A percentile compares a stretch with the other conserved stretches of the same genome.
phyloP scores from a whole-genome alignment of 2,888 invertebrate genomes.

The Drosophila neonasuta region DNA sequence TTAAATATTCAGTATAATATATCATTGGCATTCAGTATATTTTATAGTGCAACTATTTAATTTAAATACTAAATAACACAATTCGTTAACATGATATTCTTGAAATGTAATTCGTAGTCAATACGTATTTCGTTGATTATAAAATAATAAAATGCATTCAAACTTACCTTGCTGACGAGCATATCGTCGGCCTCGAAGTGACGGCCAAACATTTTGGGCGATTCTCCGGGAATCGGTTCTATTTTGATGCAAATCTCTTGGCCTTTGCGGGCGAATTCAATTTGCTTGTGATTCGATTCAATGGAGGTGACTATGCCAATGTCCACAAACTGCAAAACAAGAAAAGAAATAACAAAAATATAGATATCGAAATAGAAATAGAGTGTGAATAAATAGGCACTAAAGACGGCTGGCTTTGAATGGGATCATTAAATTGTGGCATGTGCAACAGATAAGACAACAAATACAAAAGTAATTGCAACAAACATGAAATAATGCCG shows the following conservation, averaged over 20 bases:
- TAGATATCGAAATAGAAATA: constrained; percentile 10
- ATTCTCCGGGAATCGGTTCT: constrained; percentile 97
- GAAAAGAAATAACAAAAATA: neutral
- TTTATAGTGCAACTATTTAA: too few relatives aligned
- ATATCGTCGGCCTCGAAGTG: constrained; percentile 99
- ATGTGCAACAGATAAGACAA: constrained; percentile 6
- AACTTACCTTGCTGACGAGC: constrained; percentile 94
- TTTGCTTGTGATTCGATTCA: constrained; percentile 96
- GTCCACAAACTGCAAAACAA: constrained; percentile 90
- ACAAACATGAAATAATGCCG: constrained; percentile 1
- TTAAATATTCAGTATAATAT: too few relatives aligned
- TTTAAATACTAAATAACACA: too few relatives aligned
- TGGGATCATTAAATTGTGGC: constrained; percentile 3
- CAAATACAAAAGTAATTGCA: constrained; percentile 44
- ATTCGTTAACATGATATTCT: too few relatives aligned
- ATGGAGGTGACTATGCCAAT: constrained; percentile 97
- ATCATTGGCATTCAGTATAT: too few relatives aligned
- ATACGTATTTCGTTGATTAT: neutral
- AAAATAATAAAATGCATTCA: too few relatives aligned
- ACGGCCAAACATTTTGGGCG: constrained; percentile 98
- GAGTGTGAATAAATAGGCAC: constrained; percentile 2
- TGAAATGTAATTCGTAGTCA: neutral
- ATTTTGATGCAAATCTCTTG: constrained; percentile 98
- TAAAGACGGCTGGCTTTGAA: neutral
- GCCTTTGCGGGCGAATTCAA: constrained; percentile 97